Evolutionary conservation across 2,888 invertebrate species (phyloP), one percentile per base, ranked within the genome.

Genomic region (Calameuta filiformis): DNA sequence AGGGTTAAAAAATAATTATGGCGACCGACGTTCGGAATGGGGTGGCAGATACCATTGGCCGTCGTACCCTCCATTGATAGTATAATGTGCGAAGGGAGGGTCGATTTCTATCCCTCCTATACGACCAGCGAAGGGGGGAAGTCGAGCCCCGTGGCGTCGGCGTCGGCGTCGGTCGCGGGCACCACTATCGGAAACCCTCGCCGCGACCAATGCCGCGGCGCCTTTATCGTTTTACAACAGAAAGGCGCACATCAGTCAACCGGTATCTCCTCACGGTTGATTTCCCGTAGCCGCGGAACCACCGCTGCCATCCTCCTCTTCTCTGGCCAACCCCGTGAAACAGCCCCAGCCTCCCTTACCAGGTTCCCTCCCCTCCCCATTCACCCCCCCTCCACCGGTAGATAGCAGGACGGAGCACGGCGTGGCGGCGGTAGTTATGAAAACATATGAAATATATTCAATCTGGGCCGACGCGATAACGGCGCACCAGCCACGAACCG

Each of bases 231-330:
- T 91, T 91, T 91, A 90, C 91, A 91, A 91, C 91, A 91, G 91
- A 91, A 91, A 91, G 90, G 91, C 89, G 91, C 91, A 90, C 91
- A 91, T 91, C 91, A 91, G 91, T 91, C 91, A 91, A 90, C 89
- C 89, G 90, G 89, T 91, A 91, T 91, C 91, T 91, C 90, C 91
- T 91, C 91, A 92, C 92, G 92, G 89, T 92, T 92, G 92, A 92
- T 92, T 92, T 92, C 92, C 92, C 92, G 91, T 91, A 90, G 91
- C 86, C 91, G 89, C 89, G 86, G 82, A 86, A 83, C 85, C 85
- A 78, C 83, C 79, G 77, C 84, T 76, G 73, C 78, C 78, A 69
- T 80, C 79, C 79, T 76, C 69, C 79, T 78, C 76, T 78, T n/a
- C 80, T 79, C 79, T 83, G 79, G 78, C 79, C 81, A 80, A 76